Conservation (phyloP, 2,113 vertebrate species). For the Sprattus sprattus region DNA sequence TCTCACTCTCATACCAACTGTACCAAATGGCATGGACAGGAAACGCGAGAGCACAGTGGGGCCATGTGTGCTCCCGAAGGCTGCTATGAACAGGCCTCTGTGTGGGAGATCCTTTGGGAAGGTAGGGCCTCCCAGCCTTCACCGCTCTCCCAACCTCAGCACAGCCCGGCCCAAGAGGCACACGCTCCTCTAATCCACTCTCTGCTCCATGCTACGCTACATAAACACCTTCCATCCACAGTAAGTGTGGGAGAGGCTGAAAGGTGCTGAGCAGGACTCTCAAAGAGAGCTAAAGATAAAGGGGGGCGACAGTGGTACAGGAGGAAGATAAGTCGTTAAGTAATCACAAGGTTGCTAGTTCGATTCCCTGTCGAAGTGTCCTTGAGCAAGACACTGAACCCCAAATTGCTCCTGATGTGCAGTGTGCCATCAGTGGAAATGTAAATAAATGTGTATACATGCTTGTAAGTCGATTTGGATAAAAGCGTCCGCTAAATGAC, state of each 20-base stretch:
- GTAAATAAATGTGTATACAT: too few relatives aligned
- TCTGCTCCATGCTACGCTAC: background rate
- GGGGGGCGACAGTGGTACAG: too few relatives aligned
- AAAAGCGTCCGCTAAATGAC: too few relatives aligned
- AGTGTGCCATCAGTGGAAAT: too few relatives aligned
- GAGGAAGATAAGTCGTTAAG: too few relatives aligned
- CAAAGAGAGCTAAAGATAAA: too few relatives aligned
- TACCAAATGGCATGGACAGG: conserved; percentile 24
- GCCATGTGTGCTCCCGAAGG: conserved; percentile 59
- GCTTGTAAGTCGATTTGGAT: too few relatives aligned
- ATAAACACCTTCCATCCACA: background rate
- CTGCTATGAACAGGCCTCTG: conserved; percentile 61
- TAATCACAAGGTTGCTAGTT: too few relatives aligned
- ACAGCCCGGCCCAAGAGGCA: background rate
- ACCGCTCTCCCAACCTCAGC: conserved; percentile 24
- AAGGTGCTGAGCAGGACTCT: background rate
- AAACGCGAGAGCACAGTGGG: conserved; percentile 54
- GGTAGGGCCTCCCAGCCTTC: conserved; percentile 35
- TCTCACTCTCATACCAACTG: background rate
- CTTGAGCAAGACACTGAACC: too few relatives aligned
- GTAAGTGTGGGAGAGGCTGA: background rate
- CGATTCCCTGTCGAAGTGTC: too few relatives aligned
- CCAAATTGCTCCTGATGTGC: too few relatives aligned
- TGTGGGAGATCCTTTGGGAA: conserved; percentile 56
- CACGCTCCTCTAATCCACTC: background rate